phyloP scores from a whole-genome alignment of 2,113 vertebrate species.

The Etheostoma spectabile region DNA sequence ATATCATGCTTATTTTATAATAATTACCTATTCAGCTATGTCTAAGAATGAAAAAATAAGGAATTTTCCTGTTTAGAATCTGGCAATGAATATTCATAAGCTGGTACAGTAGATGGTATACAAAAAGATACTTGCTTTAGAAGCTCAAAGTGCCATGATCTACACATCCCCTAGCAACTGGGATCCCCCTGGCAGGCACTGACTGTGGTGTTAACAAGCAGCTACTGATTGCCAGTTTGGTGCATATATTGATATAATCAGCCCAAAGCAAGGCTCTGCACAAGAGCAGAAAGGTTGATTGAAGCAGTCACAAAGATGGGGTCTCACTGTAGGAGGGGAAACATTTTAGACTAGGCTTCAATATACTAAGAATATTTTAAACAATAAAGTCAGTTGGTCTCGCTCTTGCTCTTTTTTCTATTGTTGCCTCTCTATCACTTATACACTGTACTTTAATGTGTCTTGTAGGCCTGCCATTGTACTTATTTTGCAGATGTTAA shows the following conservation, averaged over 20 bases:
- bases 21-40: slow-evolving; percentile 14
- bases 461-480: not conserved
- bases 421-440: not conserved
- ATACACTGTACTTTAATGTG: not conserved
- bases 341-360: not conserved
- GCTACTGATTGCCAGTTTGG: slow-evolving; percentile 68
- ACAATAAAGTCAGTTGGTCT: not conserved
- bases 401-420: not conserved
- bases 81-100: slow-evolving; percentile 59
- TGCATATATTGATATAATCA: slow-evolving; percentile 61
- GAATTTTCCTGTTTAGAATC: slow-evolving; percentile 43
- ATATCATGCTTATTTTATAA: slow-evolving; percentile 11
- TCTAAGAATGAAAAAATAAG: slow-evolving; percentile 19
- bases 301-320: slow-evolving; percentile 14
- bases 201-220: slow-evolving; percentile 69
- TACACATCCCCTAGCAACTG: slow-evolving; percentile 67
- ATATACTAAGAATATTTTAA: slow-evolving; percentile 7
- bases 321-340: not conserved
- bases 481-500: not conserved
- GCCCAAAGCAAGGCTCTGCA: slow-evolving; percentile 43
- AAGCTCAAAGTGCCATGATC: slow-evolving; percentile 52
- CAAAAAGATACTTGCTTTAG: slow-evolving; percentile 61
- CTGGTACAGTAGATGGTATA: slow-evolving; percentile 45
- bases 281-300: slow-evolving; percentile 32
- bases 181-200: slow-evolving; percentile 59